Percentiles rank a stretch among this genome's conserved stretches.
Evolutionary conservation across 2,888 invertebrate species (phyloP).

Genomic region (Incurvaria masculella): DNA sequence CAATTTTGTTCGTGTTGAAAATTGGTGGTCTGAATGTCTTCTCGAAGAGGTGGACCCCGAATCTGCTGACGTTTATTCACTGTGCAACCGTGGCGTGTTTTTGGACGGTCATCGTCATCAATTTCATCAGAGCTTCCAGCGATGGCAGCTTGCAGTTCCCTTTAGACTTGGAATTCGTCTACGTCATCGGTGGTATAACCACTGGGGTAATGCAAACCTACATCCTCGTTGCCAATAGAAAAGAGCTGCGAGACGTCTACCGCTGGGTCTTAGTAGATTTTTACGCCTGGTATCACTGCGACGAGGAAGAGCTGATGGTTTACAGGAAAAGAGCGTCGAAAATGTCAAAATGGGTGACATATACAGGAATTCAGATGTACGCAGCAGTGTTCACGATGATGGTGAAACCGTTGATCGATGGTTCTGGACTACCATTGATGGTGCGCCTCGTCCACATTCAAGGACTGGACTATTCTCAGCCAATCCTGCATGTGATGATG

Average conservation of each 20-base stretch:
- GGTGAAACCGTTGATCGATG: neutral
- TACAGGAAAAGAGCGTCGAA: neutral
- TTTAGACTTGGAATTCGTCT: neutral
- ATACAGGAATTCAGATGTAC: neutral
- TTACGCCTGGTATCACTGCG: neutral
- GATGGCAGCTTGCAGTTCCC: neutral
- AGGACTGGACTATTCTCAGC: neutral
- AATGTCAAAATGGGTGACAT: neutral
- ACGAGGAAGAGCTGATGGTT: neutral
- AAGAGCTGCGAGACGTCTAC: neutral
- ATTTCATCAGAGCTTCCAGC: neutral
- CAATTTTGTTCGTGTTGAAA: neutral
- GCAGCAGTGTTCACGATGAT: neutral
- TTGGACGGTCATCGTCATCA: neutral
- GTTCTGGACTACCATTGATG: neutral
- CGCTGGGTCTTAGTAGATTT: neutral
- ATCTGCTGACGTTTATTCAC: neutral
- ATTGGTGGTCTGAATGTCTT: neutral
- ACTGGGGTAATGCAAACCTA: neutral
- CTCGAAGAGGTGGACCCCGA: neutral
- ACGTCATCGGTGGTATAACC: neutral
- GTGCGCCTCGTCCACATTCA: neutral
- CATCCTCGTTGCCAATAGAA: neutral
- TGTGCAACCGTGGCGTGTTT: neutral
- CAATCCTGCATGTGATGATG: too few relatives aligned